phyloP scores from a whole-genome alignment of 1,140 invertebrate genomes.

The Aporrectodea caliginosa region DNA sequence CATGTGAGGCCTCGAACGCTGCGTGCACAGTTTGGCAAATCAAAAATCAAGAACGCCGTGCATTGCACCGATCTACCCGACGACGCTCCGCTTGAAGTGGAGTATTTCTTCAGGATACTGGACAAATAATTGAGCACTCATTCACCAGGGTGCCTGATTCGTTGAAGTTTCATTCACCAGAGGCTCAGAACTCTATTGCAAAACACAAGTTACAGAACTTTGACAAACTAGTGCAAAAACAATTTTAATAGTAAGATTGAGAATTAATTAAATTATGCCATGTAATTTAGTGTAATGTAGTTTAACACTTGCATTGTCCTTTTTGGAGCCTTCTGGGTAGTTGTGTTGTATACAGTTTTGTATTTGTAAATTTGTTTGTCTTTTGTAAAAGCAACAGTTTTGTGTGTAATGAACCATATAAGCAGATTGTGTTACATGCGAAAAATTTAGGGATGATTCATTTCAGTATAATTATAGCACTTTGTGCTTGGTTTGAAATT shows the following conservation, averaged over 20 bases:
- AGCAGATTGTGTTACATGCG: too few species aligned
- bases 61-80: conserved; percentile 89
- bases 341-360: background rate
- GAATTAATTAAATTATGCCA: background rate
- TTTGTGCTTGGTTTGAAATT: too few species aligned
- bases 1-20: conserved; percentile 76
- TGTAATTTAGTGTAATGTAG: background rate
- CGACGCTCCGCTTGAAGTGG: conserved; percentile 73
- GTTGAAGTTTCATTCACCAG: background rate
- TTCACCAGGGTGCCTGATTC: too few species aligned
- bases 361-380: too few species aligned
- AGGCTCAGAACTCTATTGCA: background rate
- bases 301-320: background rate
- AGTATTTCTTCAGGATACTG: conserved; percentile 55
- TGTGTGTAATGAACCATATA: too few species aligned
- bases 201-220: too few species aligned
- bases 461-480: too few species aligned
- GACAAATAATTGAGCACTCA: too few species aligned
- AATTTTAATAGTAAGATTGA: background rate
- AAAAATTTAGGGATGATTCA: too few species aligned
- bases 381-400: too few species aligned
- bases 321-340: too few species aligned
- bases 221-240: background rate
- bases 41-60: conserved; percentile 79
- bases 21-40: conserved; percentile 76